A percentile compares a stretch with the other conserved stretches of the same genome.
Conservation (phyloP, 2,888 invertebrate genomes). For the Ethmia dodecea region DNA sequence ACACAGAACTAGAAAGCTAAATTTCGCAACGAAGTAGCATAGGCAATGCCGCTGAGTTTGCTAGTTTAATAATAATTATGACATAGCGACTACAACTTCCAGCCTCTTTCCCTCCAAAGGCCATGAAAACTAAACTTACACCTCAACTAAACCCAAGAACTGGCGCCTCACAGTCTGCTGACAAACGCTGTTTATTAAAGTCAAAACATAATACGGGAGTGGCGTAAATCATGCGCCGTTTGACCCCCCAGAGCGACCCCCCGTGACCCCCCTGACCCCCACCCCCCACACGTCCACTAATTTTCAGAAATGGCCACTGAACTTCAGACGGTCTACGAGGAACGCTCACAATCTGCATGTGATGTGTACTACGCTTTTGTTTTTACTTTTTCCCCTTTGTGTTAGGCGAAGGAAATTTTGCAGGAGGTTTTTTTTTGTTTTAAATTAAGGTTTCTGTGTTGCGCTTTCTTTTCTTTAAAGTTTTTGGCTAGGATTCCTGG, state of each 20-base stretch:
- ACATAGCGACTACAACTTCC: too few species aligned
- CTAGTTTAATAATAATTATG: too few species aligned
- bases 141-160: too few species aligned
- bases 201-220: constrained; percentile 80
- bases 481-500: too few species aligned
- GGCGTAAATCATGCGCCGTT: constrained; percentile 78
- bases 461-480: neutral
- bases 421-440: neutral
- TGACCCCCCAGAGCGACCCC: constrained; percentile 22
- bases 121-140: too few species aligned
- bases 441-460: neutral
- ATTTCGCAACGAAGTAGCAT: too few species aligned
- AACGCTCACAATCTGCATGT: constrained; percentile 41
- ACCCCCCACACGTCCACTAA: constrained; percentile 55
- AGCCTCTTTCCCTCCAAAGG: too few species aligned
- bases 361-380: constrained; percentile 25
- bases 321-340: constrained; percentile 44
- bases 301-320: constrained; percentile 70
- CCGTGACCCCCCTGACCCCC: constrained; percentile 20
- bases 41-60: too few species aligned
- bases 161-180: constrained; percentile 54
- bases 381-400: too few species aligned
- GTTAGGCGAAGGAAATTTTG: constrained; percentile 4
- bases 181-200: constrained; percentile 79
- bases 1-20: too few species aligned